These are phyloP conservation scores for Lasioglossum lativentre DNA, from an alignment of 2,888 invertebrate genomes.

Conservation along the genomic window DNA sequence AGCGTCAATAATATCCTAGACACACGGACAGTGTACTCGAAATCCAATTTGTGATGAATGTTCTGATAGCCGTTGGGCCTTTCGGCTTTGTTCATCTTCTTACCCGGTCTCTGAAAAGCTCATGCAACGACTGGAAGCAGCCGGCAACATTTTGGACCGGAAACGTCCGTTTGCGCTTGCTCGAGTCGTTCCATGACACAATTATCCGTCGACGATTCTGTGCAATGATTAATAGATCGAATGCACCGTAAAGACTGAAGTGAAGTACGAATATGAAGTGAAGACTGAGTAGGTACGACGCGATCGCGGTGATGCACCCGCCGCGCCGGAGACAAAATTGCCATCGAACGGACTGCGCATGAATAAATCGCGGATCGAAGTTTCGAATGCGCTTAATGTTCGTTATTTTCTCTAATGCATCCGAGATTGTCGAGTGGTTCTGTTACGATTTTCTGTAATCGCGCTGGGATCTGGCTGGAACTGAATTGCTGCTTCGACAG, in stretches of 20 bases:
- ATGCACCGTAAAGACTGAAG: background rate
- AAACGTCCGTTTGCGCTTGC: constrained; percentile 39
- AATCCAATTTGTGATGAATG: constrained; percentile 70
- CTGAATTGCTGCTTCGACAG: background rate
- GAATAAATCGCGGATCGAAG: constrained; percentile 10
- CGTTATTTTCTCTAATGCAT: background rate
- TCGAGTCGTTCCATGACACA: constrained; percentile 11
- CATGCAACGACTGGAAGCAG: background rate
- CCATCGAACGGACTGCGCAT: background rate
- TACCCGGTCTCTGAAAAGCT: background rate
- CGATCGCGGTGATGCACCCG: background rate
- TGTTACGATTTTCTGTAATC: background rate
- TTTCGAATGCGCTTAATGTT: background rate
- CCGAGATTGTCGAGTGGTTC: background rate
- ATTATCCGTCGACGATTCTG: constrained; percentile 3
- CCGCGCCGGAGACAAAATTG: background rate
- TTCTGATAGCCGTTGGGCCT: constrained; percentile 50
- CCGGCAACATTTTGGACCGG: background rate
- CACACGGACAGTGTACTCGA: constrained; percentile 74
- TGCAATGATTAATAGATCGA: background rate
- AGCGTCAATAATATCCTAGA: constrained; percentile 76
- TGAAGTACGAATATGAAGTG: too few relatives aligned
- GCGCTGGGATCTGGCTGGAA: background rate
- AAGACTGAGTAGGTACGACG: too few relatives aligned
- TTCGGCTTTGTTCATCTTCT: background rate